Conservation (phyloP, 2,113 vertebrate species). For the Junco hyemalis region DNA sequence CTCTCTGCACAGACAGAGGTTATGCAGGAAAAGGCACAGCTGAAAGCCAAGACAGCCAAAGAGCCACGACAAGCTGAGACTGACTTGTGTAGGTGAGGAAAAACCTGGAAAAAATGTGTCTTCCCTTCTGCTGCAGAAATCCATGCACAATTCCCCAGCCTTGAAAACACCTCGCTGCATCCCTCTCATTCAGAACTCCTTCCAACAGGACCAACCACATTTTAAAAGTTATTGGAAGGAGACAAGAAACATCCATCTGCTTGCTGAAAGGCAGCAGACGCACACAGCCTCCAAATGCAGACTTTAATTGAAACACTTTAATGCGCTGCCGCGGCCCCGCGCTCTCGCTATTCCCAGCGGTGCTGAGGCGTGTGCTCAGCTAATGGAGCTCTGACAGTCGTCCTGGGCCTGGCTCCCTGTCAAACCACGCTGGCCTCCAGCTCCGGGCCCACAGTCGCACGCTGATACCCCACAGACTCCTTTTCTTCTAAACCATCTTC, state of each 20-base stretch:
- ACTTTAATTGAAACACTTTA: not conserved
- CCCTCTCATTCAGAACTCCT: not conserved
- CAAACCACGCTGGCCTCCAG: constrained; percentile 41
- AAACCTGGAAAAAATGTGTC: not conserved
- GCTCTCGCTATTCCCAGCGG: constrained; percentile 29
- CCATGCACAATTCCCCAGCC: not conserved
- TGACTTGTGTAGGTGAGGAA: not conserved
- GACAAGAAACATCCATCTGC: not conserved
- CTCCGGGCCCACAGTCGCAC: not conserved
- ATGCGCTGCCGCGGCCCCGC: constrained; percentile 1
- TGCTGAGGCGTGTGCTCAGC: not conserved
- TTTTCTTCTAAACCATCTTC: not conserved
- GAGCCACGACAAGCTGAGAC: not conserved
- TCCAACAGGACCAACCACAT: not conserved
- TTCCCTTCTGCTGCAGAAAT: not conserved
- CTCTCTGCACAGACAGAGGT: rapidly evolving
- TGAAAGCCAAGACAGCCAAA: not conserved
- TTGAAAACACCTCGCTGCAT: not conserved
- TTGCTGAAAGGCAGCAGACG: constrained; percentile 35
- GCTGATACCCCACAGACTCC: constrained; percentile 11
- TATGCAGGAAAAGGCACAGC: not conserved
- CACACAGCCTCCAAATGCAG: constrained; percentile 9
- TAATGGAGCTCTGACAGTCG: constrained; percentile 18
- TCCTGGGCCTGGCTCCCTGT: constrained; percentile 21
- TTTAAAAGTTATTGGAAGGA: constrained; percentile 4